Base-by-base conservation (phyloP, 2,888 invertebrate species). In the Drosophila subsilvestris region DNA sequence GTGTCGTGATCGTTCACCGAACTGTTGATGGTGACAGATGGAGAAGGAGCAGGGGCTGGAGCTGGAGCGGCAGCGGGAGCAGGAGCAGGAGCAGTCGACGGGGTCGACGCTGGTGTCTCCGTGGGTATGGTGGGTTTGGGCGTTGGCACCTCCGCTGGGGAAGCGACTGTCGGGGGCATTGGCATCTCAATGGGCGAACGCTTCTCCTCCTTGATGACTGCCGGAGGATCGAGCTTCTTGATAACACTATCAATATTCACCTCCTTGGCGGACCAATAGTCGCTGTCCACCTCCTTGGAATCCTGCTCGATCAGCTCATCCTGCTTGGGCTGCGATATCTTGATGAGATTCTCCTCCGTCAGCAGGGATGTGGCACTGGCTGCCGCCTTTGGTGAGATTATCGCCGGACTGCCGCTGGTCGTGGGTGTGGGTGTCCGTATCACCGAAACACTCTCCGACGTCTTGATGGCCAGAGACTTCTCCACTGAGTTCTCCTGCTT, bases 231-330 rank as follows among this genome's bases (percentile, higher is more conserved):
- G 0, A 95, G 95, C 84, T 95, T 96, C 91, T 96, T 96, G 72
- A 96, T 96, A 2, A 96, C 96, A 20, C 96, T 96, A 78, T 96
- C 96, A 75, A 96, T 95, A 86, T 96, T 96, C 1, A 96, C 93
- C 86, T 96, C 96, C 90, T 96, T 96, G 7, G 95, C 95, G 42
- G 95, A 95, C 96, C 96, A 96, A 79, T 95, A 95, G 90, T 95
- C 95, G 82, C 94, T 95, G 88, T 95, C 96, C 47, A 89, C 86
- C 81, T 96, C 95, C 77, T 95, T 94, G 37, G 93, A 93, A 80
- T 93, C 93, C 63, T 91, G 93, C 89, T 93, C 94, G 58, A 92
- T 90, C 55, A 82, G 88, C 63, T 92, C 91, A 72, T 91, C 90
- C 54, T 87, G 87, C 79, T 90, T 88, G 7, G 90, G 82, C 63